phyloP scores from a whole-genome alignment of 2,888 invertebrate species.

The Phytoseiulus persimilis region DNA sequence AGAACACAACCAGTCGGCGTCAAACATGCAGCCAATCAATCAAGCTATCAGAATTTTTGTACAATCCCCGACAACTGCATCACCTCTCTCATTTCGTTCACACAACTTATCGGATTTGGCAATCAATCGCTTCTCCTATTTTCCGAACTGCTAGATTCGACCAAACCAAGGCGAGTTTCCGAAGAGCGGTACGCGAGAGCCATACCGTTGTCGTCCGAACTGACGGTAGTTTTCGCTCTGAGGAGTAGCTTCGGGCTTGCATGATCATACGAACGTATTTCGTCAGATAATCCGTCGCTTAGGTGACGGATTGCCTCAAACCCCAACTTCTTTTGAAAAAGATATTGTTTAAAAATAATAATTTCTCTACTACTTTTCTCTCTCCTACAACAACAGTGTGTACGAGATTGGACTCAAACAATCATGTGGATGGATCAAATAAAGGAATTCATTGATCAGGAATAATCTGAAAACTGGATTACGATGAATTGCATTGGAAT shows the following conservation, averaged over 20 bases:
- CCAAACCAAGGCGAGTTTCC: neutral
- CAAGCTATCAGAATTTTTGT: neutral
- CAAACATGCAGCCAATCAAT: neutral
- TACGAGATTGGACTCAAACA: constrained; percentile 5
- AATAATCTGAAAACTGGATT: constrained; percentile 15
- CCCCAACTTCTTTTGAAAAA: neutral
- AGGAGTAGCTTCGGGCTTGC: neutral
- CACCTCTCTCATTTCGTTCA: neutral
- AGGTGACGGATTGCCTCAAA: neutral
- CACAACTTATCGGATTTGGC: neutral
- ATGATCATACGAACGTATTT: neutral
- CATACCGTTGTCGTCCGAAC: neutral
- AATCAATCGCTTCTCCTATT: neutral
- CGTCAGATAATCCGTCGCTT: no score
- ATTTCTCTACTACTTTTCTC: neutral
- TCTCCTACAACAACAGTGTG: neutral
- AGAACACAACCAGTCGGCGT: neutral
- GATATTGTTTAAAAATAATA: neutral
- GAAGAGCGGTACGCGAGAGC: neutral
- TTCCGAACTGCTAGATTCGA: neutral
- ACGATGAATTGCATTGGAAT: neutral
- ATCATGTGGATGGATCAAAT: constrained; percentile 33
- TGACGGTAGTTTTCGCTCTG: neutral
- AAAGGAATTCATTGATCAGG: constrained; percentile 37
- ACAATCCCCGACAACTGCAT: neutral